A percentile compares a stretch with the other conserved stretches of the same genome.
Evolutionary conservation across 1,140 invertebrate genomes (phyloP).

Genomic region (Hestina assimilis): DNA sequence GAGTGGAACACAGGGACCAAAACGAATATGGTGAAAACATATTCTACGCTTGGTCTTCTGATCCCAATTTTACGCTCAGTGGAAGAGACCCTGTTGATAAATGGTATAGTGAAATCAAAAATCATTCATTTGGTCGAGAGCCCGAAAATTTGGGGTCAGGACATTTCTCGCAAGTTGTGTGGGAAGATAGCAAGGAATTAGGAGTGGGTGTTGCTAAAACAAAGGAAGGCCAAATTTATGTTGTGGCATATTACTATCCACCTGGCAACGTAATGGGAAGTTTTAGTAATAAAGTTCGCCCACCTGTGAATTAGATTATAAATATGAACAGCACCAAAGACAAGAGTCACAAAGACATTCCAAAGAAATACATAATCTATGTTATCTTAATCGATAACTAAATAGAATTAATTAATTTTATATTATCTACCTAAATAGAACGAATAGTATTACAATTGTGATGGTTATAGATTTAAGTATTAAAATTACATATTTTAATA

Average conservation of each 20-base stretch:
- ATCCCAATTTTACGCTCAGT: slow-evolving; percentile 82
- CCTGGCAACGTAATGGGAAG: slow-evolving; percentile 91
- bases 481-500: too few species aligned
- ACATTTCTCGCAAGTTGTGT: slow-evolving; percentile 89
- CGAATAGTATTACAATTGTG: neutral
- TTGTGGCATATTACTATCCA: slow-evolving; percentile 92
- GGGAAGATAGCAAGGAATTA: slow-evolving; percentile 86
- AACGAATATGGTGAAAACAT: slow-evolving; percentile 91
- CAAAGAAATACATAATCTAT: slow-evolving; percentile 33
- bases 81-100: slow-evolving; percentile 86
- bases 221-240: slow-evolving; percentile 85
- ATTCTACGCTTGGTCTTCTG: slow-evolving; percentile 86
- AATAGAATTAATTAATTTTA: neutral
- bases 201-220: slow-evolving; percentile 87
- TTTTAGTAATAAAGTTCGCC: slow-evolving; percentile 87
- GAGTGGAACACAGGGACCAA: slow-evolving; percentile 86
- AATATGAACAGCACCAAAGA: slow-evolving; percentile 38
- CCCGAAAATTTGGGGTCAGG: slow-evolving; percentile 84
- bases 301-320: slow-evolving; percentile 52
- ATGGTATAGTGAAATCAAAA: slow-evolving; percentile 83
- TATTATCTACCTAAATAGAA: neutral
- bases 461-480: too few species aligned
- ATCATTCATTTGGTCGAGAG: slow-evolving; percentile 81
- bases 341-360: slow-evolving; percentile 53
- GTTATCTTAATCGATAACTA: neutral